Evolutionary conservation across 2,797 vertebrate species (phyloP).

Genomic region (Hozukius guyotensis): DNA sequence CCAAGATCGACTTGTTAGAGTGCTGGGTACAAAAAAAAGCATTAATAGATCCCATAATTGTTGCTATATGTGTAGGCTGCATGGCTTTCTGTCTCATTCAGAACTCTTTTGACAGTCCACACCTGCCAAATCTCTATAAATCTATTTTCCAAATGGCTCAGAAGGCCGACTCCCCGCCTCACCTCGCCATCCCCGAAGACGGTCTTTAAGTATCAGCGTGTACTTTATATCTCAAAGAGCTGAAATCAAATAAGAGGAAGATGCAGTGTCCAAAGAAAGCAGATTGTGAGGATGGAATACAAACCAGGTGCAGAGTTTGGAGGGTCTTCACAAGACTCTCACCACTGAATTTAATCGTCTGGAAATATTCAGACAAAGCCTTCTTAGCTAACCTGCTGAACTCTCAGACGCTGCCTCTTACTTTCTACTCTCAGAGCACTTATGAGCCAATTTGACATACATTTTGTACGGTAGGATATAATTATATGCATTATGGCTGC

Average conservation of each 20-base stretch:
- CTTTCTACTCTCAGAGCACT: conserved; percentile 16
- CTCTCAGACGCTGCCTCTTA: conserved; percentile 37
- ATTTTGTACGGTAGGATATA: conserved; percentile 29
- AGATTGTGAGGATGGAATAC: conserved; percentile 70
- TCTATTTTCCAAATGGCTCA: conserved; percentile 58
- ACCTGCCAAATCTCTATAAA: conserved; percentile 70
- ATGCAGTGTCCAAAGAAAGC: conserved; percentile 79
- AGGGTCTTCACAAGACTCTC: conserved; percentile 76
- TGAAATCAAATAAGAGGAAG: conserved; percentile 77
- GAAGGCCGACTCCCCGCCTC: conserved; percentile 41
- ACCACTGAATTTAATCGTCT: conserved; percentile 67
- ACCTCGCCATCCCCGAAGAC: conserved; percentile 53
- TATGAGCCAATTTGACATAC: conserved; percentile 12
- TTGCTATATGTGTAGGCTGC: conserved; percentile 38
- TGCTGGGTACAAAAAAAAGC: conserved; percentile 38
- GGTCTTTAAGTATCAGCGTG: conserved; percentile 58
- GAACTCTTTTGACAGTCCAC: conserved; percentile 34
- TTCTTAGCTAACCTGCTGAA: conserved; percentile 52
- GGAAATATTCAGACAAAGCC: conserved; percentile 65
- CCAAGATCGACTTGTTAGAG: conserved; percentile 60
- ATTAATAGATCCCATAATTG: conserved; percentile 68
- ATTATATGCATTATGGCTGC: conserved; percentile 22
- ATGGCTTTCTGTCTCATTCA: conserved; percentile 48
- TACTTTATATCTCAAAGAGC: conserved; percentile 77
- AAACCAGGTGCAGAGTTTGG: conserved; percentile 81